Base-by-base conservation (phyloP, 2,113 vertebrate species). In the Lepus timidus region DNA sequence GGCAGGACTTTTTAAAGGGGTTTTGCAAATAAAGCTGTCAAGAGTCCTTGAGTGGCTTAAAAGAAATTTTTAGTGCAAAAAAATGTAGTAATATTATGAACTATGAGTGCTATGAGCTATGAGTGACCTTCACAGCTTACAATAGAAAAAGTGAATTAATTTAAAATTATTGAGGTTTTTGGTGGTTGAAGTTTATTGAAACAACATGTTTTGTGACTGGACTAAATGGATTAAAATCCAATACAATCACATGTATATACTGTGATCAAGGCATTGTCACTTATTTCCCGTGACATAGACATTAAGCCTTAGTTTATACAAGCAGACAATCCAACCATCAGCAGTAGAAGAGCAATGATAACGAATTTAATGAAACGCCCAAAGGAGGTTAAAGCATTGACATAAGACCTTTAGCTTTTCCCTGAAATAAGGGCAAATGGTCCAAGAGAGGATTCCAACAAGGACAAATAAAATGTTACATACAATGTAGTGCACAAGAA, bases 81-180 rank as follows among this genome's bases (percentile, higher is more conserved):
- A 36, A 33, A 4, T 49, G 12, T 14, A 85, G 4, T 36, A 85
- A 51, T 65, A 4, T 39, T 85, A 19, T 58, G 55, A 44, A 44
- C 44, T 58, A 58, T 58, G 55, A 58, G 44, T 85, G 22, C 31
- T 76, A 1, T 81, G 49, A 81, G 23, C 64, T 76, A 27, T 81
- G 29, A 85, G 85, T 62, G 25, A 82, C 39, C 61, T 94, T 78
- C 33, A 73, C 44, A 61, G 9, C 68, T 92, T 93, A 91, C 13
- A 76, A 82, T 27, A 93, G 81, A 95, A 73, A 44, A 70, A 79
- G 2, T 68, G 44, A 84, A 92, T 85, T 70, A 52, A 67, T 79
- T 86, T 90, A 51, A 75, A 91, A 70, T 80, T 92, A 74, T 39
- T 44, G 33, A 91, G 65, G 13, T 89, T 44, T 61, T 79, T 75